Base-by-base conservation (phyloP, 2,113 vertebrate species). In the Festucalex cinctus region DNA sequence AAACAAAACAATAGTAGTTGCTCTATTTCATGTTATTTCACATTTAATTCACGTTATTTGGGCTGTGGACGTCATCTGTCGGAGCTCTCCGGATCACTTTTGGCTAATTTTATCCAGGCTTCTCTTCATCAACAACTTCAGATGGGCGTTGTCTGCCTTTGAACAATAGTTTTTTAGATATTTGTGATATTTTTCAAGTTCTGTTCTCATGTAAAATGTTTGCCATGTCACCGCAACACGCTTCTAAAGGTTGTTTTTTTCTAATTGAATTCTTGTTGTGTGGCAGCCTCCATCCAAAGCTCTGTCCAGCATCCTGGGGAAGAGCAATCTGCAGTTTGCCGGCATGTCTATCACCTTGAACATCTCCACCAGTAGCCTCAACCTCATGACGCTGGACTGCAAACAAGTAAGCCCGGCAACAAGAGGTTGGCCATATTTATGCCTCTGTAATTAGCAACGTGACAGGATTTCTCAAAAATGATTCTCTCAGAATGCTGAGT, bases 271-370 rank as follows among this genome's bases (percentile, higher is more conserved):
- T 9, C 78, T 41, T 24, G 16, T 24, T 62, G 37, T 62, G 19
- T 37, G 60, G 69, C 87, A 99, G 96, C 93, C 95, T 75, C 94
- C 97, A 0, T 98, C 93, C 77, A 98, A 99, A 94, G 88, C 91
- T 78, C 89, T 99, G 75, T 98, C 95, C 77, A 95, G 85, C 80
- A 95, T 99, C 84, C 79, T 99, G 80, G 97, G 97, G 46, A 98
- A 98, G 88, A 97, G 95, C 86, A 99, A 99, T 85, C 92, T 98
- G 63, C 97, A 99, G 90, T 99, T 99, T 79, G 93, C 97, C 39
- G 97, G 96, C 54, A 96, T 95, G 95, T 95, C 88, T 78, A 97
- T 98, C 90, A 97, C 94, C 75, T 88, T 99, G 77, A 99, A 97
- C 87, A 95, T 99, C 80, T 99, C 97, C 57, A 99, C 95, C 35